Base-by-base conservation (phyloP, 1,140 invertebrate genomes). In the Venustaconcha ellipsiformis region DNA sequence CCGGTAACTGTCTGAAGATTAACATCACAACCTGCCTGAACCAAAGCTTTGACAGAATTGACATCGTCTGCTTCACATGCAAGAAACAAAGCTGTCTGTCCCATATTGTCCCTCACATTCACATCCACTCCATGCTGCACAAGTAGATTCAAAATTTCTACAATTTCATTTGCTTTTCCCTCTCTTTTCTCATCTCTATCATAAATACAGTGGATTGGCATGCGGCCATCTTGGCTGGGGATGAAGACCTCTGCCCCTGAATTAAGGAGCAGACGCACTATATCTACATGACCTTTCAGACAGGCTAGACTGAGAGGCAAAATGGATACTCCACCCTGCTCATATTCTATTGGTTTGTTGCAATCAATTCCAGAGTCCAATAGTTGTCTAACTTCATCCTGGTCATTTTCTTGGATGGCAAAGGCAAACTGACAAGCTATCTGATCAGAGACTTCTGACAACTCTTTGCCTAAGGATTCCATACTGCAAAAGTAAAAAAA, bases 41-140 rank as follows among this genome's bases (percentile, higher is more conserved):
- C 78, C 13, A 88, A 74, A 2, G 81, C 20, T 26, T 75, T 71
- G 1, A 87, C 86, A 65, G 83, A 70, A 23, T 81, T 78, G 20
- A 86, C 72, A 65, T 86, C 81, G 64, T 86, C 83, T 14, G 75
- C 80, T 60, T 83, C 80, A 76, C 85, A 88, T 23, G 85, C 86
- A n/a, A 81, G 67, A 62, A 84, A 82, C 59, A 97, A 87, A 1
- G 96, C 95, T 0, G 95, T 97, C 20, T 96, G 84, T 2, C 95
- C 95, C 92, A 96, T 96, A 81, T 96, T 96, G 85, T 97, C 96
- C 0, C 94, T 94, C 14, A 94, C 93, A 86, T 97, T 96, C 0
- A 96, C 94, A 37, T 94, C 93, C 14, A 96, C 95, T 14, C 95
- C 95, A 67, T 79, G 64, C 56, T 81, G 63, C 2, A 88, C 67